A percentile compares a stretch with the other conserved stretches of the same genome.
These are phyloP conservation scores for Varroa destructor DNA, from an alignment of 1,140 invertebrate species.

Conservation along the genomic window DNA sequence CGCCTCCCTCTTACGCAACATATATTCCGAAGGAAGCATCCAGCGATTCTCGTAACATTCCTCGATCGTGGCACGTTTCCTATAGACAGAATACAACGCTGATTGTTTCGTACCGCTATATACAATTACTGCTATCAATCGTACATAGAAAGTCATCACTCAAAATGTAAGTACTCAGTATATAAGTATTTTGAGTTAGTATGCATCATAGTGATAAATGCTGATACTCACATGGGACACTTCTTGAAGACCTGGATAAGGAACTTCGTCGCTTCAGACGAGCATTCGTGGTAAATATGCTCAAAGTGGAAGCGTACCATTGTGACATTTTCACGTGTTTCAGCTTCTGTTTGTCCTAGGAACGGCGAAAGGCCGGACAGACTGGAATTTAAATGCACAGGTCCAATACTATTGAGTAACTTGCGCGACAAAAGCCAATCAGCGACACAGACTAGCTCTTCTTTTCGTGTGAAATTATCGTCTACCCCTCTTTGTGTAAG, in stretches of 20 bases:
- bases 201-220: constrained; percentile 32
- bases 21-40: constrained; percentile 74
- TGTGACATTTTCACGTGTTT: constrained; percentile 77
- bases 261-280: constrained; percentile 83
- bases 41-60: constrained; percentile 91
- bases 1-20: constrained; percentile 78
- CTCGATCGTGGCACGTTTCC: constrained; percentile 78
- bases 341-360: constrained; percentile 60
- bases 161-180: background rate
- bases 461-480: constrained; percentile 28
- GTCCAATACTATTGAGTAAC: background rate
- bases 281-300: constrained; percentile 81
- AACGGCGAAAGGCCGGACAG: constrained; percentile 87
- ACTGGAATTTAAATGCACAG: constrained; percentile 36
- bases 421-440: constrained; percentile 14
- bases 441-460: constrained; percentile 30
- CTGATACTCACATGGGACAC: constrained; percentile 58
- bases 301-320: constrained; percentile 88
- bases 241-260: constrained; percentile 88
- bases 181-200: constrained; percentile 24
- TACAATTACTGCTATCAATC: constrained; percentile 1
- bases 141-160: background rate
- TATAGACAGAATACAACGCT: constrained; percentile 42
- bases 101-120: constrained; percentile 24
- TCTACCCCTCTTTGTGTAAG: no score